Percentiles rank a stretch among this genome's conserved stretches.
Conservation (phyloP, 2,888 invertebrate species). For the Beris chalybata region DNA sequence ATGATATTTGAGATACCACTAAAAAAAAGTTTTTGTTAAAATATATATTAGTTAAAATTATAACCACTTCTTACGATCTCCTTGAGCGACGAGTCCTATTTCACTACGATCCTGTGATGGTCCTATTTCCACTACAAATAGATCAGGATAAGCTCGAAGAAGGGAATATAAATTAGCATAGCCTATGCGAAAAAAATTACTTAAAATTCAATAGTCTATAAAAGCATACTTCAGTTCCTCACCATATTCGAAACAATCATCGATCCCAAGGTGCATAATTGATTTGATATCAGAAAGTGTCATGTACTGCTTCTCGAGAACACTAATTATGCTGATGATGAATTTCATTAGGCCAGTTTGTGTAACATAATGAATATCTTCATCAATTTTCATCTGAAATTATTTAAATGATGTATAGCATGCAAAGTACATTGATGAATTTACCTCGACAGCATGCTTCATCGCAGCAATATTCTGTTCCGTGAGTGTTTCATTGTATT, state of each 20-base stretch:
- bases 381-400: conserved; percentile 46
- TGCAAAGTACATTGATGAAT: background rate
- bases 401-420: background rate
- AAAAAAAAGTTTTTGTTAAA: conserved; percentile 7
- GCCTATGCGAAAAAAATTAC: conserved; percentile 38
- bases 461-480: conserved; percentile 50
- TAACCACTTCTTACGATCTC: conserved; percentile 47
- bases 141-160: conserved; percentile 51
- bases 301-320: conserved; percentile 49
- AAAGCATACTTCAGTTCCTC: conserved; percentile 9
- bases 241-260: conserved; percentile 50
- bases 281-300: conserved; percentile 50
- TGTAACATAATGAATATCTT: conserved; percentile 45
- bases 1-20: conserved; percentile 43
- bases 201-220: background rate
- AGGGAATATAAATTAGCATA: conserved; percentile 53
- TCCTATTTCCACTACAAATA: conserved; percentile 49
- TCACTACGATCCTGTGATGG: conserved; percentile 50
- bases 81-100: conserved; percentile 47
- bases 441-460: conserved; percentile 53
- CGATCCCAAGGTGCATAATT: conserved; percentile 47
- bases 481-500: conserved; percentile 46
- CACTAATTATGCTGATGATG: conserved; percentile 48
- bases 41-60: background rate
- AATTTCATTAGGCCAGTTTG: conserved; percentile 50